Percentiles rank a stretch among this genome's conserved stretches.
Evolutionary conservation across 1,140 invertebrate genomes (phyloP).

Genomic region (Caenorhabditis brenneri): DNA sequence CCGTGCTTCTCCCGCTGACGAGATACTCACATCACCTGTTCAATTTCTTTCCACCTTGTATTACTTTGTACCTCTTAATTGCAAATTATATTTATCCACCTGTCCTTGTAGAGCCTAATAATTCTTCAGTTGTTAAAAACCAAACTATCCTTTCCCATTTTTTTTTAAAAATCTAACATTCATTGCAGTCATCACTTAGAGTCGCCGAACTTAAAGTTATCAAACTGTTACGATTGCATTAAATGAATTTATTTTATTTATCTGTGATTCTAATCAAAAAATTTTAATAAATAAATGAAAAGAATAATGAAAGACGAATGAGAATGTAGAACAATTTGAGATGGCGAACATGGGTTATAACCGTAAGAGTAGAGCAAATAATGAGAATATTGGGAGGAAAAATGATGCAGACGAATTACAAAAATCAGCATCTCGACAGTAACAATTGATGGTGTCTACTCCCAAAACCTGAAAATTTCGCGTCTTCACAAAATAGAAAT

Average conservation of each 20-base stretch:
- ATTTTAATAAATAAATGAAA: not conserved
- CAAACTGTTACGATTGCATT: not conserved
- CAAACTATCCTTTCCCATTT: not conserved
- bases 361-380: not conserved
- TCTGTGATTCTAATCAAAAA: too few relatives aligned
- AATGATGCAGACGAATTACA: not conserved
- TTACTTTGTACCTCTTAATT: not conserved
- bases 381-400: not conserved
- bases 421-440: constrained; percentile 5
- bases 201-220: not conserved
- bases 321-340: constrained; percentile 7
- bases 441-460: constrained; percentile 28
- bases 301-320: constrained; percentile 5
- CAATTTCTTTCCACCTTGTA: not conserved
- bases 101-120: not conserved
- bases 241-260: not conserved
- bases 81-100: not conserved
- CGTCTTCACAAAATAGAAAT: too few relatives aligned
- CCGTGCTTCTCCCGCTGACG: not conserved
- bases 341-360: not conserved
- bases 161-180: not conserved
- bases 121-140: not conserved
- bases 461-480: not conserved
- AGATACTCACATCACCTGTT: constrained; percentile 34
- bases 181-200: not conserved